Conservation (phyloP, 2,797 vertebrate species). For the Eidolon dupreanum region DNA sequence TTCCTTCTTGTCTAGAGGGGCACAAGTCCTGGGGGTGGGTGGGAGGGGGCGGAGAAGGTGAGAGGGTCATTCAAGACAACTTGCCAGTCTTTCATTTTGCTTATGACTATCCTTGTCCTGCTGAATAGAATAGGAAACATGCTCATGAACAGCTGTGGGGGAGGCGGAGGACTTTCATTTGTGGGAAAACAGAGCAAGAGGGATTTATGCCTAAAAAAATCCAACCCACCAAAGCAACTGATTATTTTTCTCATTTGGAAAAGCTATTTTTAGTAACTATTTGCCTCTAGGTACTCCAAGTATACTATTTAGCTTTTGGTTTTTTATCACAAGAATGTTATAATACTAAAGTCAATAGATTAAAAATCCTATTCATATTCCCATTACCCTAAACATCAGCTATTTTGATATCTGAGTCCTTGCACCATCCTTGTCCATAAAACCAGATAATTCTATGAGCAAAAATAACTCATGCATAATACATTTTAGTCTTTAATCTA, state of each 20-base stretch:
- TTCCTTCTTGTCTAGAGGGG: background rate
- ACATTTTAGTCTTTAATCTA: background rate
- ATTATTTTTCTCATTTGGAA: constrained; percentile 11
- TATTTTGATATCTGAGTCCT: constrained; percentile 42
- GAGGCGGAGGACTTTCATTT: background rate
- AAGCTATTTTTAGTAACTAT: background rate
- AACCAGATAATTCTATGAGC: background rate
- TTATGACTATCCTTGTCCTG: background rate
- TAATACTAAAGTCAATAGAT: constrained; percentile 31
- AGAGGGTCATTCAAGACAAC: background rate
- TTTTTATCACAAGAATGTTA: constrained; percentile 11
- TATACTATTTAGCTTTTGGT: background rate
- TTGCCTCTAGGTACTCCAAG: background rate
- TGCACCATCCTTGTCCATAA: constrained; percentile 38
- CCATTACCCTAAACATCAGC: background rate
- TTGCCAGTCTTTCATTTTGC: background rate
- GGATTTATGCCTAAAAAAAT: background rate
- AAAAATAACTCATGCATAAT: constrained; percentile 15
- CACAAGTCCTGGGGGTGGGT: background rate
- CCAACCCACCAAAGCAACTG: background rate
- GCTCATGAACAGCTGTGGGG: background rate
- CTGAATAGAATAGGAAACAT: background rate
- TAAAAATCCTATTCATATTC: background rate
- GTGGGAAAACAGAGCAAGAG: background rate
- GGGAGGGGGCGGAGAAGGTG: background rate